Evolutionary conservation across 2,113 vertebrate species (phyloP).

Genomic region (Dolichallabes microphthalmus): DNA sequence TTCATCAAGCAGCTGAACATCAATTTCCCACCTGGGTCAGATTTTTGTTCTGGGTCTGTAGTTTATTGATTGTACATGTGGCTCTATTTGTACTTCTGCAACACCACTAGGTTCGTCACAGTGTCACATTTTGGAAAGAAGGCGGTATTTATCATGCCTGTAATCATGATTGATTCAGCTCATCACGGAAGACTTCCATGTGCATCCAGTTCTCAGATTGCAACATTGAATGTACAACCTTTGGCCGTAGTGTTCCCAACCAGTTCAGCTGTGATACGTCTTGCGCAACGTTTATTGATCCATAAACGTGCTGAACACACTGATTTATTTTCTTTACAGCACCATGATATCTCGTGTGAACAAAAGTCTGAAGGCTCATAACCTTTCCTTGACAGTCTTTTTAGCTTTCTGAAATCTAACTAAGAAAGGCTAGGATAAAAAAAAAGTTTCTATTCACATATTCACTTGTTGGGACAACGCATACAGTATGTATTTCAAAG

Average conservation of each 20-base stretch:
- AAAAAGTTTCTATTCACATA: neutral
- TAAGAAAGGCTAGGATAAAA: neutral
- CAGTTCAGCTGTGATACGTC: slow-evolving; percentile 1
- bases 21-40: slow-evolving; percentile 4
- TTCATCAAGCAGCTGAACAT: neutral
- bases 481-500: neutral
- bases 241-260: slow-evolving; percentile 16
- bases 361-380: neutral
- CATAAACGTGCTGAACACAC: neutral
- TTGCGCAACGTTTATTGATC: slow-evolving; percentile 30
- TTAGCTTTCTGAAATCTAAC: neutral
- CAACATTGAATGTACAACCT: slow-evolving; percentile 34
- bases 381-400: neutral
- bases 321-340: neutral
- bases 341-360: neutral
- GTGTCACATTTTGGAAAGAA: neutral
- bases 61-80: slow-evolving; percentile 25
- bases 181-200: neutral
- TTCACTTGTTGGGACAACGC: neutral
- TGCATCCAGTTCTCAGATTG: slow-evolving; percentile 1
- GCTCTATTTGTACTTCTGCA: neutral
- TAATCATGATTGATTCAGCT: neutral
- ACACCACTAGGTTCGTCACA: neutral
- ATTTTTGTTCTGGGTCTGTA: neutral
- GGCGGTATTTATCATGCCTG: neutral